These are phyloP conservation scores for Todiramphus saurophagus DNA, from an alignment of 2,113 vertebrate genomes.

Conservation along the genomic window DNA sequence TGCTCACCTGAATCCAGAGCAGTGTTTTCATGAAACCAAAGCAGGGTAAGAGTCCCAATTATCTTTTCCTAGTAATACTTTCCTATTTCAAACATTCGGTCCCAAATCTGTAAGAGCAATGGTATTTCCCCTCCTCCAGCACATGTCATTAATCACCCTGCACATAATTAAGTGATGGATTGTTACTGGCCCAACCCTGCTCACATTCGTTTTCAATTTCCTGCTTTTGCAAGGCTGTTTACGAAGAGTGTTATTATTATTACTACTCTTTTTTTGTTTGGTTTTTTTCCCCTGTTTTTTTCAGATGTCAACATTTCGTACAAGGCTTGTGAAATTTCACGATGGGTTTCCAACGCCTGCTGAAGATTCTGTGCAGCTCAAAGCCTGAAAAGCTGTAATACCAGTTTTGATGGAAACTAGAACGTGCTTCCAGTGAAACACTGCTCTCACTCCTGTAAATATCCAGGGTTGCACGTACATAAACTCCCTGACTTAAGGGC, in stretches of 20 bases:
- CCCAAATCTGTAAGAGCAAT: slow-evolving; percentile 13
- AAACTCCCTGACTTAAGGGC: neutral
- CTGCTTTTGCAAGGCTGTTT: slow-evolving; percentile 37
- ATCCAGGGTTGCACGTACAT: neutral
- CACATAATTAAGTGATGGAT: slow-evolving; percentile 9
- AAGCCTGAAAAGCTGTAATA: neutral
- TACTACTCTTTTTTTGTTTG: neutral
- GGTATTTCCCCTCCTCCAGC: slow-evolving; percentile 5
- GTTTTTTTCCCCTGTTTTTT: neutral
- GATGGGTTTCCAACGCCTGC: neutral
- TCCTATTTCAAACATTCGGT: neutral
- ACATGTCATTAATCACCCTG: slow-evolving; percentile 11
- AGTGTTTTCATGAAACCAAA: neutral
- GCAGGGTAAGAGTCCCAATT: neutral
- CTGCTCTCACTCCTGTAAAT: neutral
- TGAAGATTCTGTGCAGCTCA: neutral
- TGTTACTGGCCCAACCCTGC: neutral
- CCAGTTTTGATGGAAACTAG: neutral
- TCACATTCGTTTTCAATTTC: slow-evolving; percentile 41
- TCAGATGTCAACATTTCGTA: neutral
- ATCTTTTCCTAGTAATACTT: neutral
- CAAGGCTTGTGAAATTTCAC: neutral
- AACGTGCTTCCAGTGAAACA: neutral
- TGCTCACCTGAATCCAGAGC: neutral
- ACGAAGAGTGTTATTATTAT: neutral